Base-by-base conservation (phyloP, 2,888 invertebrate genomes). In the Apoda limacodes region DNA sequence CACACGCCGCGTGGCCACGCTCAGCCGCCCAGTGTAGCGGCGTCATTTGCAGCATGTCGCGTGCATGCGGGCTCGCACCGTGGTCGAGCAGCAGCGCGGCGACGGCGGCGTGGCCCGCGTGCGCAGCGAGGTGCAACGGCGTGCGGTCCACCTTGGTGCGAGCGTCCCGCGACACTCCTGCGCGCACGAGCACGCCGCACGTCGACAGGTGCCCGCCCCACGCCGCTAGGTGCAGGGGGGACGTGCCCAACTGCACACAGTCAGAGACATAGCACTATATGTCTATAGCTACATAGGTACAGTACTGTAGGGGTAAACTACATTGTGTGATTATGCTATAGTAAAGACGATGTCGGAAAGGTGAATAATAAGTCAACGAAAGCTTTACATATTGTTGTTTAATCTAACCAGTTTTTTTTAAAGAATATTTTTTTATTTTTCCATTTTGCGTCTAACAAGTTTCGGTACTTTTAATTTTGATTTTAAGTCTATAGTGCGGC, bases 11-110 rank as follows among this genome's bases (percentile, higher is more conserved):
- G 69, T 93, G 90, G 1, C 89, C 88, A 50, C 90, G 88, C 70
- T 93, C 92, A 22, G 90, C 90, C 4, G 96, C 95, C 96, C 96
- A 96, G 76, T 97, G 96, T 34, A 97, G 81, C 21, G 96, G 93
- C 22, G 95, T 95, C 95, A 75, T 76, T 46, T 55, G 61, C 50
- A 76, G 59, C 70, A 75, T 60, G 65, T 78, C 76, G 37, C 48
- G 41, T 35, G 45, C 45, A 59, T 68, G 65, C 5, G 46, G 48
- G 4, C 39, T 43, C 13, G 74, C 72, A 47, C 69, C 70, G 40
- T 60, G 55, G 28, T 43, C 52, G 40, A 72, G 59, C 60, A 96
- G 93, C 43, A 95, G 52, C 47, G 86, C 83, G 6, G 89, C 90
- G 47, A 93, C 89, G 37, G 83, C 81, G 32, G 85, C 72, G 67